Conservation (phyloP, 2,113 vertebrate genomes). For the Xenopus laevis region DNA sequence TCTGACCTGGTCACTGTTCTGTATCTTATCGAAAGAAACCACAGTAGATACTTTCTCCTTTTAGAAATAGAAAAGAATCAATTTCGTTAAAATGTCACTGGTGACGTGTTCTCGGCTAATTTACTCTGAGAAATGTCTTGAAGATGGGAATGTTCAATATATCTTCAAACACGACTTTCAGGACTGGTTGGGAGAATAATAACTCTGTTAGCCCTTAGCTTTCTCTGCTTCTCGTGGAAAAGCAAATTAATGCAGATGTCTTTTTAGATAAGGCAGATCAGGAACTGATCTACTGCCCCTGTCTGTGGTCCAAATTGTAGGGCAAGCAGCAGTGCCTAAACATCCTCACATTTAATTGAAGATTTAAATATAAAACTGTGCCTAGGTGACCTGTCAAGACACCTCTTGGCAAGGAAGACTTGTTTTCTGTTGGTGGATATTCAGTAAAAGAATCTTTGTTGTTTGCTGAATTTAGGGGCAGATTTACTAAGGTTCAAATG, state of each 20-base stretch:
- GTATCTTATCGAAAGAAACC: neutral
- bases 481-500: too few relatives aligned
- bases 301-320: neutral
- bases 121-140: slow-evolving; percentile 29
- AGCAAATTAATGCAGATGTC: neutral
- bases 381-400: neutral
- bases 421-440: too few relatives aligned
- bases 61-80: slow-evolving; percentile 35
- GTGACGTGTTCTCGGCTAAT: slow-evolving; percentile 31
- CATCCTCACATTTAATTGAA: neutral
- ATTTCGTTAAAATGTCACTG: slow-evolving; percentile 37
- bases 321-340: neutral
- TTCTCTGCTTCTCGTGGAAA: neutral
- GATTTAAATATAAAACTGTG: too few relatives aligned
- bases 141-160: slow-evolving; percentile 23
- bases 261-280: neutral
- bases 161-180: neutral
- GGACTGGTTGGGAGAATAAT: slow-evolving; percentile 8
- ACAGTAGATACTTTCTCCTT: slow-evolving; percentile 18
- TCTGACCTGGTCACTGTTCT: neutral
- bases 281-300: neutral
- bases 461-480: too few relatives aligned
- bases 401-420: too few relatives aligned
- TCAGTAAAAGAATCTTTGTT: too few relatives aligned
- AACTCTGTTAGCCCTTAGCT: neutral